Base-by-base conservation (phyloP, 2,888 invertebrate genomes). In the Noctua comes region DNA sequence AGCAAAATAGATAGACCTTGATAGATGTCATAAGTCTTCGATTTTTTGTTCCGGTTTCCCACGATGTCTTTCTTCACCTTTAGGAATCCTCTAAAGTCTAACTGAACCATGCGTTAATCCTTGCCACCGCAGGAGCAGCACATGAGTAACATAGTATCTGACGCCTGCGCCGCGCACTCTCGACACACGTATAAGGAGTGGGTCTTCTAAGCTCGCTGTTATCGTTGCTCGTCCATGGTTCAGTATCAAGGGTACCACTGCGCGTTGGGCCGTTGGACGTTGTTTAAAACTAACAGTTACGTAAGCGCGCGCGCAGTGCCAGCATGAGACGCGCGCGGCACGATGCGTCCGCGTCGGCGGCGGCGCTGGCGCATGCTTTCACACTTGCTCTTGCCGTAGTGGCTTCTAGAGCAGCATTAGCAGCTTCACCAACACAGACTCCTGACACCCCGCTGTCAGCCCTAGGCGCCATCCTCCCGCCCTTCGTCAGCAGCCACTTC, bases 381-480 rank as follows among this genome's bases (percentile, higher is more conserved):
- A 84, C 72, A 70, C 66, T 76, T 43, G 24, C 40, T 71, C 18
- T 86, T 75, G 76, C 70, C 36, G 31, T 82, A 79, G 48, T 83
- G 72, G 68, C 66, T 75, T 8, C 73, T 68, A 68, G 84, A 51
- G 74, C 80, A 36, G 77, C 75, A 69, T 71, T 84, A 46, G 74
- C 80, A 43, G 77, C 76, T 43, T 36, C 66, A 51, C 83, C 72
- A 24, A 48, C 46, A 40, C 81, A 73, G 48, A 59, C 73, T 13
- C 85, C 80, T n/a, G 93, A 90, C 43, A n/a, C 43, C 85, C 83
- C 90, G 54, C 90, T 91, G 68, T 83, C 87, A 10, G 86, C 88
- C 8, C 77, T 93, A 59, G 91, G 91, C 43, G 87, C 90, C 11
- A 84, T 91, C 68, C 86, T 93, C 81, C 93, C 93, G 10, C 89